Evolutionary conservation across 2,113 vertebrate genomes (phyloP).

Genomic region (Craseonycteris thonglongyai): DNA sequence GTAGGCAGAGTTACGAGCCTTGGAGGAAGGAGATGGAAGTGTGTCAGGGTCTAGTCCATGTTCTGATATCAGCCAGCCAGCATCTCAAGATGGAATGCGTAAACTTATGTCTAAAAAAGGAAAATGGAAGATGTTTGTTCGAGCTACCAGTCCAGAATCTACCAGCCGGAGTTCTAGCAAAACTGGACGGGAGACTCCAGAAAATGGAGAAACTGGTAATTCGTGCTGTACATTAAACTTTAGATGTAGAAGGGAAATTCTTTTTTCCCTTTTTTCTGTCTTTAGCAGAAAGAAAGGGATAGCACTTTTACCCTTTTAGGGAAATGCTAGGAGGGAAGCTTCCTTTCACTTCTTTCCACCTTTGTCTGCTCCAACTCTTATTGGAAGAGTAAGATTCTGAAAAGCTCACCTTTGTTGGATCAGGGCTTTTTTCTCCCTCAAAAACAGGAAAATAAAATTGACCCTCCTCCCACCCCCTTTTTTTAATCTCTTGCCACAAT

Average conservation of each 20-base stretch:
- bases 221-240: not conserved
- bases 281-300: not conserved
- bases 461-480: accelerated
- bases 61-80: slow-evolving; percentile 87
- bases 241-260: not conserved
- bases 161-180: slow-evolving; percentile 87
- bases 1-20: slow-evolving; percentile 94
- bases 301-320: not conserved
- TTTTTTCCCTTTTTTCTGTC: not conserved
- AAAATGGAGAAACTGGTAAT: slow-evolving; percentile 83
- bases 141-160: slow-evolving; percentile 88
- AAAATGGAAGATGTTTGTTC: slow-evolving; percentile 93
- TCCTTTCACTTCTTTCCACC: not conserved
- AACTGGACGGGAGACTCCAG: slow-evolving; percentile 80
- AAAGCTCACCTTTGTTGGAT: not conserved
- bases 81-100: slow-evolving; percentile 83
- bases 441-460: not conserved
- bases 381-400: not conserved
- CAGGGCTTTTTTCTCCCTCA: not conserved
- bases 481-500: not conserved
- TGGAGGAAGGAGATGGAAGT: slow-evolving; percentile 95
- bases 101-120: slow-evolving; percentile 81
- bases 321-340: not conserved
- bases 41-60: slow-evolving; percentile 91
- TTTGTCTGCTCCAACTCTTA: not conserved